A percentile compares a stretch with the other conserved stretches of the same genome.
Conservation (phyloP, 2,888 invertebrate genomes). For the Drosophila anomelani region DNA sequence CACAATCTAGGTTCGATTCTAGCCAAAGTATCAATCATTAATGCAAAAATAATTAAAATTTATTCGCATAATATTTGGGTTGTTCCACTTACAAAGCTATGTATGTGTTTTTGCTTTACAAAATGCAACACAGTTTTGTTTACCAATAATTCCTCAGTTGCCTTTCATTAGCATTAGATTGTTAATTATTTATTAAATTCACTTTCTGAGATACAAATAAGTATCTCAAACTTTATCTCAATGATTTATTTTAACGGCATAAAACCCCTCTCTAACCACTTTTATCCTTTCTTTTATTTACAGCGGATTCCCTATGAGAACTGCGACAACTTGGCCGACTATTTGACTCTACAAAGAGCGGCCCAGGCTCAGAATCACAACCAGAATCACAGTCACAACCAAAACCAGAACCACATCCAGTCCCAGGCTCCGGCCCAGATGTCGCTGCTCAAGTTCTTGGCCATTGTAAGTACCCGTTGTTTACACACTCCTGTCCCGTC, state of each 20-base stretch:
- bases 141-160: background rate
- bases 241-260: no score
- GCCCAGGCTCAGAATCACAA: slow-evolving; percentile 46
- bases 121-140: slow-evolving; percentile 2
- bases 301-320: slow-evolving; percentile 73
- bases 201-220: background rate
- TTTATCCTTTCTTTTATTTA: slow-evolving; percentile 57
- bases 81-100: slow-evolving; percentile 2
- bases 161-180: background rate
- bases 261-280: background rate
- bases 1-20: slow-evolving; percentile 13
- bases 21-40: slow-evolving; percentile 4
- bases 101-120: background rate
- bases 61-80: slow-evolving; percentile 4
- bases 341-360: slow-evolving; percentile 66
- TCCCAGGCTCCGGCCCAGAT: slow-evolving; percentile 65
- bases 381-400: slow-evolving; percentile 3
- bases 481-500: slow-evolving; percentile 23
- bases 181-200: background rate
- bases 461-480: slow-evolving; percentile 89
- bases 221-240: background rate
- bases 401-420: slow-evolving; percentile 20
- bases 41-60: background rate
- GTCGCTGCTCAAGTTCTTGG: slow-evolving; percentile 89
- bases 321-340: slow-evolving; percentile 81